phyloP scores from a whole-genome alignment of 2,797 vertebrate genomes.

The Amazona ochrocephala region DNA sequence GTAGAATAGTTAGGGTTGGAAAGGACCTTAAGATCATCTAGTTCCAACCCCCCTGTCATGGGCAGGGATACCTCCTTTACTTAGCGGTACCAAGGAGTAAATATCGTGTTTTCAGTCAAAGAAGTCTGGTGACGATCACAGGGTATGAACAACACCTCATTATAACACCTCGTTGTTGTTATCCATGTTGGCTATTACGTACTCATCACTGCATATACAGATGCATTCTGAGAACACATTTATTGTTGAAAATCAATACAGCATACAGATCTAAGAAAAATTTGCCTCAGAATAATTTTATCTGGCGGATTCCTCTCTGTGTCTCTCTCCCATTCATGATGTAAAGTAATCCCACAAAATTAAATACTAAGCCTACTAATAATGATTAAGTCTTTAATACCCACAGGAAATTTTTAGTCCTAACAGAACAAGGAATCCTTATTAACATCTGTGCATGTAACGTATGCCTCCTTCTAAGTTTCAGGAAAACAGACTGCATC shows the following conservation, averaged over 20 bases:
- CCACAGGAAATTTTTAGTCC: background rate
- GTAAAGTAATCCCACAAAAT: background rate
- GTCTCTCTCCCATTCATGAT: background rate
- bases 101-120: background rate
- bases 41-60: no score
- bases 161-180: background rate
- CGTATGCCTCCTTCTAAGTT: background rate
- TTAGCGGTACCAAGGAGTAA: background rate
- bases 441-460: fast-evolving
- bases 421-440: background rate
- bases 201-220: background rate
- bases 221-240: background rate
- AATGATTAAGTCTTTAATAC: background rate
- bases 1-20: no score
- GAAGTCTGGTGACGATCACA: background rate
- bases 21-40: no score
- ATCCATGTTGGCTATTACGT: background rate
- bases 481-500: background rate
- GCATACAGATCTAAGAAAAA: background rate
- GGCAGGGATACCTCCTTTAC: background rate
- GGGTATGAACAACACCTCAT: background rate
- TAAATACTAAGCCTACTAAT: background rate
- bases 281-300: background rate
- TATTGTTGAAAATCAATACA: background rate
- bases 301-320: background rate